phyloP scores from a whole-genome alignment of 2,113 vertebrate species.

The cattle (Bos taurus) region DNA sequence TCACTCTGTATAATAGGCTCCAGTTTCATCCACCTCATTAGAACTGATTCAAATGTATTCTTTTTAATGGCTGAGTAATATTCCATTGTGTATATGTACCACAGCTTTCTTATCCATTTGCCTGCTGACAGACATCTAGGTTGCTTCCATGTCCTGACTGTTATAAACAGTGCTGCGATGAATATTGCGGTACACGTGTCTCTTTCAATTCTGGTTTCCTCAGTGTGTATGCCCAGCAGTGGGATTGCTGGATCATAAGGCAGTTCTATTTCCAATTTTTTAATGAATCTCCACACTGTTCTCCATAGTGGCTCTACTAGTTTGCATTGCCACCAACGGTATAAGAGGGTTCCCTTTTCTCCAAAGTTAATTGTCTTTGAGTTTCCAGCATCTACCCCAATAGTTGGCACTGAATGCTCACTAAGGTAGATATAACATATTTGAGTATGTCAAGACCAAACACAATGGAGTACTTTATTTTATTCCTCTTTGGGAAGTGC shows the following conservation, averaged over 20 bases:
- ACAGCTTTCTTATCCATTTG: background rate
- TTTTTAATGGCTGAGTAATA: background rate
- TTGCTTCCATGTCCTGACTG: background rate
- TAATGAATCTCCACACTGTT: background rate
- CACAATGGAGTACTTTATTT: background rate
- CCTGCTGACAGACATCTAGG: background rate
- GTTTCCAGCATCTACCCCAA: background rate
- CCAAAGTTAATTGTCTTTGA: background rate
- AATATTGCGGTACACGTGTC: background rate
- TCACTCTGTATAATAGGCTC: background rate
- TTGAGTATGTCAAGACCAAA: conserved; percentile 6
- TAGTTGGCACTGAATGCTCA: background rate
- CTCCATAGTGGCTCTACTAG: background rate
- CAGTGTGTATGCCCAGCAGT: background rate
- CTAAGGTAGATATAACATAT: background rate
- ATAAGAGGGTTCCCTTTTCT: background rate
- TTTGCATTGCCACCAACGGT: background rate
- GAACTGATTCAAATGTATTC: background rate
- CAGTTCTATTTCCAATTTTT: background rate
- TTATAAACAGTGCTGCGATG: background rate
- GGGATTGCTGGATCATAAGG: background rate
- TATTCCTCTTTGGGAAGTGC: background rate
- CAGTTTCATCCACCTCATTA: background rate
- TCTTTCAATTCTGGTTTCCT: background rate
- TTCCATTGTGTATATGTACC: background rate